Conservation (phyloP, 2,797 vertebrate species). For the Sphaeramia orbicularis region DNA sequence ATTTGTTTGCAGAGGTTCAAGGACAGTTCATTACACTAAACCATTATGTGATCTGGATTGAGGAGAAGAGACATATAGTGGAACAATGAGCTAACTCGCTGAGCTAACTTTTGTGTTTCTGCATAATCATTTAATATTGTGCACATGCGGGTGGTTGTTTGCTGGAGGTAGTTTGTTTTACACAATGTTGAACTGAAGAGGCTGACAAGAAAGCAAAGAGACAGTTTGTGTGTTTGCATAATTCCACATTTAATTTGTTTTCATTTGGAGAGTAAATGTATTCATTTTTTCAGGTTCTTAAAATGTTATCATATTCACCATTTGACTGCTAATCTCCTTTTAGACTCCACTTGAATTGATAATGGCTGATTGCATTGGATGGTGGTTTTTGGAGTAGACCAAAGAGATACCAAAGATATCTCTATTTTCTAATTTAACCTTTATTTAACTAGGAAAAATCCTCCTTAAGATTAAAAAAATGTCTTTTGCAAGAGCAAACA, state of each 20-base stretch:
- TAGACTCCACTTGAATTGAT: too few relatives aligned
- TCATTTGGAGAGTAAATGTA: not conserved
- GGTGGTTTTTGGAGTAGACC: too few relatives aligned
- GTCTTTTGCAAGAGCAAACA: too few relatives aligned
- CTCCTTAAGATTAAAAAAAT: too few relatives aligned
- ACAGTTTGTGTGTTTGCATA: slow-evolving; percentile 13
- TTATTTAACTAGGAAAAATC: too few relatives aligned
- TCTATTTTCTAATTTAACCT: too few relatives aligned
- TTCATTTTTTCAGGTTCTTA: too few relatives aligned
- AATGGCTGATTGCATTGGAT: too few relatives aligned
- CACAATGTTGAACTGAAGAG: not conserved
- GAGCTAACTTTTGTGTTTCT: slow-evolving; percentile 11
- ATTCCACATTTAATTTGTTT: slow-evolving; percentile 21
- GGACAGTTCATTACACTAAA: not conserved
- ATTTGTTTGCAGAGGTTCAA: not conserved
- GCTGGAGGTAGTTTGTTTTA: slow-evolving; percentile 2
- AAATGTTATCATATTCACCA: too few relatives aligned
- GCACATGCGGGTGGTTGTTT: slow-evolving; percentile 19
- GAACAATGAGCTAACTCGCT: slow-evolving; percentile 12
- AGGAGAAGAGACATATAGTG: not conserved
- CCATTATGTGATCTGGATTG: slow-evolving; percentile 9
- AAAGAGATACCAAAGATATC: too few relatives aligned
- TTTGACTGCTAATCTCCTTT: too few relatives aligned
- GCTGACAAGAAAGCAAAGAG: not conserved
- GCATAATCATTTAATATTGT: slow-evolving; percentile 36